A percentile compares a stretch with the other conserved stretches of the same genome.
These are phyloP conservation scores for Bugulina stolonifera DNA, from an alignment of 2,888 invertebrate genomes.

Conservation along the genomic window DNA sequence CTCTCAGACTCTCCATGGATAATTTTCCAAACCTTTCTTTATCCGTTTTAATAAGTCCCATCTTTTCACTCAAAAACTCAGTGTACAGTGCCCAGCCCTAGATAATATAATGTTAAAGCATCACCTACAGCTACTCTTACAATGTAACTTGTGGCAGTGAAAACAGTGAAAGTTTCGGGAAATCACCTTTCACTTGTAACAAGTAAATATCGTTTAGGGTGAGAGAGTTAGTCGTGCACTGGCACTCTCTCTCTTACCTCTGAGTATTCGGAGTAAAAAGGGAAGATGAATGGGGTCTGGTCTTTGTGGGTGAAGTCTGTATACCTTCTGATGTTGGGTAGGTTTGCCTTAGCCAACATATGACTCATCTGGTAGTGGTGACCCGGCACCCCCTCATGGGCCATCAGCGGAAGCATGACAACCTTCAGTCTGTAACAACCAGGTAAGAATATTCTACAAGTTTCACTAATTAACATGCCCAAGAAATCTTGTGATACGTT, in stretches of 20 bases:
- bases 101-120: neutral
- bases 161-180: too few species aligned
- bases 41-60: conserved; percentile 35
- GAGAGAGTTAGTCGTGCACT: too few species aligned
- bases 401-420: conserved; percentile 37
- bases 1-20: conserved; percentile 41
- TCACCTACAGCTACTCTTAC: too few species aligned
- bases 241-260: too few species aligned
- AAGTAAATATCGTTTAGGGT: too few species aligned
- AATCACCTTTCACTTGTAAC: too few species aligned
- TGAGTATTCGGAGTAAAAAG: neutral
- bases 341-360: neutral
- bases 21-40: conserved; percentile 29
- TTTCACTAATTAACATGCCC: too few species aligned
- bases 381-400: conserved; percentile 41
- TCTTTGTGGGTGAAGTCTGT: neutral
- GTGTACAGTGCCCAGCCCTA: conserved; percentile 56
- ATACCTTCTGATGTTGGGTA: neutral
- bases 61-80: conserved; percentile 49
- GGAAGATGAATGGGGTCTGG: conserved; percentile 4
- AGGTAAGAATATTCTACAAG: too few species aligned
- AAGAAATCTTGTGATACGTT: too few species aligned
- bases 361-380: conserved; percentile 38
- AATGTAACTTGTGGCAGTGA: too few species aligned
- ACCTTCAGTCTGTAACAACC: conserved; percentile 34